Evolutionary conservation across 2,797 vertebrate genomes (phyloP).

Genomic region (Pantherophis alleghaniensis): DNA sequence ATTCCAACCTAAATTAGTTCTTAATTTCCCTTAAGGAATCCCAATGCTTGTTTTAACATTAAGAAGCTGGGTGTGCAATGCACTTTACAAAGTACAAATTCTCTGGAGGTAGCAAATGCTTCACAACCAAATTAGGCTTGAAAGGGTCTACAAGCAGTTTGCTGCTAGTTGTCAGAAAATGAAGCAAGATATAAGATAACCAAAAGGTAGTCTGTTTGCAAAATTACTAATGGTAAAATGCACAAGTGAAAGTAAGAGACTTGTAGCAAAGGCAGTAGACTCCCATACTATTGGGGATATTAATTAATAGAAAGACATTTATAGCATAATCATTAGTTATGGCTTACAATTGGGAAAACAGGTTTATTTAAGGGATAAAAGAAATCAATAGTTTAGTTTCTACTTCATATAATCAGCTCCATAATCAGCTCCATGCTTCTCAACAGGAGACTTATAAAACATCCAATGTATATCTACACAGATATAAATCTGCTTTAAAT

Average conservation of each 20-base stretch:
- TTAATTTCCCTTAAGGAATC: neutral
- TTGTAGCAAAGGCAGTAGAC: neutral
- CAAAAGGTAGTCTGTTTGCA: neutral
- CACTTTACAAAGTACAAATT: neutral
- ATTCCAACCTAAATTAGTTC: neutral
- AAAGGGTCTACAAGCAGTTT: neutral
- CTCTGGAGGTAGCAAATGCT: neutral
- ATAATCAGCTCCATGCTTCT: conserved; percentile 22
- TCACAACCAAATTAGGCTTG: neutral
- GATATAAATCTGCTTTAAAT: neutral
- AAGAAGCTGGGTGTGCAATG: neutral
- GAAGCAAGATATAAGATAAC: neutral
- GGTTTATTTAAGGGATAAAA: conserved; percentile 42
- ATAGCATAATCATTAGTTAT: neutral
- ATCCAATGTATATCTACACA: neutral
- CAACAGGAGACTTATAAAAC: conserved; percentile 41
- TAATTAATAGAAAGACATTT: neutral
- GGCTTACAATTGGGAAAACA: neutral
- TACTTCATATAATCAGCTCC: conserved; percentile 17
- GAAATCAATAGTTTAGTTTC: conserved; percentile 52
- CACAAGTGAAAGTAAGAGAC: neutral
- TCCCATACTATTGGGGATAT: neutral
- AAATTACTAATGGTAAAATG: neutral
- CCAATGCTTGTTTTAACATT: neutral
- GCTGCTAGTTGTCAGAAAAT: neutral